Conservation (phyloP, 2,888 invertebrate species). For the Ophion ellenae region DNA sequence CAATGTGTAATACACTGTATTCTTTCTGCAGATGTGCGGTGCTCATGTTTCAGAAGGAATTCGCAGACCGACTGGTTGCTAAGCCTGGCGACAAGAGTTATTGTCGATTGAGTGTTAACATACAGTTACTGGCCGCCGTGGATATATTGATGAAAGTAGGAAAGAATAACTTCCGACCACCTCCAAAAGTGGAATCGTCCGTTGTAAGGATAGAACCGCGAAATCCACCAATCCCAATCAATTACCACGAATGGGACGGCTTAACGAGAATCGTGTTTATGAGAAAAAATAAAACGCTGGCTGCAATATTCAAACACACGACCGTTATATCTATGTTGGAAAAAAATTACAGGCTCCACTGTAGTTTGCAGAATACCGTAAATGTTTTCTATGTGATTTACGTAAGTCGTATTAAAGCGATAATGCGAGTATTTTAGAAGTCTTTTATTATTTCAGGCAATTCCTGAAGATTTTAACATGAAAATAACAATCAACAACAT, state of each 20-base stretch:
- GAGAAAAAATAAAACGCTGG: slow-evolving; percentile 98
- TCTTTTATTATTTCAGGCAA: slow-evolving; percentile 85
- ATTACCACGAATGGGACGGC: slow-evolving; percentile 99
- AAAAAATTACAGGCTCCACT: slow-evolving; percentile 95
- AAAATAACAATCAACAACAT: slow-evolving; percentile 92
- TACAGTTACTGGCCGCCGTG: slow-evolving; percentile 96
- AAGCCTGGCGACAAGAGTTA: slow-evolving; percentile 98
- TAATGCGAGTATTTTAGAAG: slow-evolving; percentile 21
- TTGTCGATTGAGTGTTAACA: slow-evolving; percentile 97
- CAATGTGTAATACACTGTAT: slow-evolving; percentile 5
- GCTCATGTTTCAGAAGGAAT: slow-evolving; percentile 99
- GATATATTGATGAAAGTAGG: slow-evolving; percentile 99
- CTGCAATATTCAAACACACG: slow-evolving; percentile 94
- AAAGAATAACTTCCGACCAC: slow-evolving; percentile 98
- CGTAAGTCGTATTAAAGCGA: neutral
- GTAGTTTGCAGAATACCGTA: slow-evolving; percentile 93
- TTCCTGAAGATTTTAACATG: slow-evolving; percentile 92
- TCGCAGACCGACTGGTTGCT: slow-evolving; percentile 98
- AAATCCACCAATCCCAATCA: slow-evolving; percentile 98
- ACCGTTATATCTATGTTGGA: slow-evolving; percentile 93
- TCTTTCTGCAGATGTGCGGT: slow-evolving; percentile 94
- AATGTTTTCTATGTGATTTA: slow-evolving; percentile 64
- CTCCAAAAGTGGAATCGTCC: slow-evolving; percentile 99
- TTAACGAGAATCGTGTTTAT: slow-evolving; percentile 97
- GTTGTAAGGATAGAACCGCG: slow-evolving; percentile 98